Conservation (phyloP, 2,797 vertebrate species). For the Sebastes paucispinis region DNA sequence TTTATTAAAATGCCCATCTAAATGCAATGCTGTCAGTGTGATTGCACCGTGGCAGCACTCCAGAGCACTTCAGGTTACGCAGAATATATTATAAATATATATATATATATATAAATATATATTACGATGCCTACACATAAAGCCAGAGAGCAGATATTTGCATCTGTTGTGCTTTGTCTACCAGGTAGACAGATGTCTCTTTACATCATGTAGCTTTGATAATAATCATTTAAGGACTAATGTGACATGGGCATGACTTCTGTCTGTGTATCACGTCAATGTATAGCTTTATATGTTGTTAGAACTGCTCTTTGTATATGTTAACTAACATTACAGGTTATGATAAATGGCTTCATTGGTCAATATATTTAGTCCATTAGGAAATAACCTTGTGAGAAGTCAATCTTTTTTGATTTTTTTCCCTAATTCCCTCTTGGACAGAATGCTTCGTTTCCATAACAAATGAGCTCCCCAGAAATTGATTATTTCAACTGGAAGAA, state of each 20-base stretch:
- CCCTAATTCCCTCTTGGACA: constrained; percentile 53
- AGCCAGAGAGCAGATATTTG: constrained; percentile 15
- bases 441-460: constrained; percentile 77
- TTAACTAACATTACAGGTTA: constrained; percentile 43
- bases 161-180: constrained; percentile 25
- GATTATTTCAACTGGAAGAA: constrained; percentile 77
- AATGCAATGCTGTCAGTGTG: constrained; percentile 50
- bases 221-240: not conserved
- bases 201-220: not conserved
- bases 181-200: not conserved
- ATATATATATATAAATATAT: not conserved
- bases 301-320: constrained; percentile 20
- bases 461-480: constrained; percentile 71
- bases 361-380: constrained; percentile 75
- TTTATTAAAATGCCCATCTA: constrained; percentile 67
- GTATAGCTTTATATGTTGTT: constrained; percentile 11
- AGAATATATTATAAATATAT: constrained; percentile 7
- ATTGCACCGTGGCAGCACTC: constrained; percentile 40
- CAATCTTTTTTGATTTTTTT: constrained; percentile 59
- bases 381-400: constrained; percentile 75
- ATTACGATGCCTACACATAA: constrained; percentile 10
- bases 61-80: constrained; percentile 40
- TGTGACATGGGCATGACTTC: not conserved
- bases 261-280: not conserved
- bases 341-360: constrained; percentile 55